phyloP scores from a whole-genome alignment of 2,888 invertebrate species.

The Malacosoma neustria region DNA sequence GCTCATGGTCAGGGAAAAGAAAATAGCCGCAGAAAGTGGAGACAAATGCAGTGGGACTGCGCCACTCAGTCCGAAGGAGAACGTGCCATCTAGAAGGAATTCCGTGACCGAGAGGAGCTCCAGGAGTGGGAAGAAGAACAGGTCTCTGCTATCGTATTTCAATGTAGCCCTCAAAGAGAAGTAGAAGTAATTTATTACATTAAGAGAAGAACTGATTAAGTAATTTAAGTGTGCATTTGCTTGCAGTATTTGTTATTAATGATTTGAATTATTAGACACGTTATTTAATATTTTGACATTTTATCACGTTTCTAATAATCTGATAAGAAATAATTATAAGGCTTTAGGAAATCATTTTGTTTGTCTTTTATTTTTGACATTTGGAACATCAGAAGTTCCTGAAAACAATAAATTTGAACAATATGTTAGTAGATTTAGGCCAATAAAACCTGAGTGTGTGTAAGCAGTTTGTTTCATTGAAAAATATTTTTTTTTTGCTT shows the following conservation, averaged over 20 bases:
- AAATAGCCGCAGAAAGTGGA: slow-evolving; percentile 10
- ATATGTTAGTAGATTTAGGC: no score
- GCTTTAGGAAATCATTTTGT: slow-evolving; percentile 7
- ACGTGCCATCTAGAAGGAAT: slow-evolving; percentile 28
- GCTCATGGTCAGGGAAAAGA: slow-evolving; percentile 30
- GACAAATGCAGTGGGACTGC: slow-evolving; percentile 10
- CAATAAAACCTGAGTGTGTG: no score
- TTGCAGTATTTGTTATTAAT: neutral
- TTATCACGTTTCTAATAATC: neutral
- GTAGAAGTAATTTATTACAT: slow-evolving; percentile 9
- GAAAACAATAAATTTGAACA: no score
- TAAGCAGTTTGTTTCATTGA: no score
- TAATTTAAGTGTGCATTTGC: neutral
- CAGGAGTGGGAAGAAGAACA: slow-evolving; percentile 27
- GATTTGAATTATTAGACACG: neutral
- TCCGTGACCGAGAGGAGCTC: slow-evolving; percentile 39
- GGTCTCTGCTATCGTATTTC: slow-evolving; percentile 53
- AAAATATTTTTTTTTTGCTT: no score
- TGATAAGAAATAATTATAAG: slow-evolving; percentile 19
- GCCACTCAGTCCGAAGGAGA: slow-evolving; percentile 41
- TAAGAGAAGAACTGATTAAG: neutral
- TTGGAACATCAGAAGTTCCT: no score
- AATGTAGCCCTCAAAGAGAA: slow-evolving; percentile 34
- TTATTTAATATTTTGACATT: neutral
- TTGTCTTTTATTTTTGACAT: no score